Evolutionary conservation across 2,888 invertebrate species (phyloP), one percentile per base, ranked within the genome.

Genomic region (Epirrhoe tristata): DNA sequence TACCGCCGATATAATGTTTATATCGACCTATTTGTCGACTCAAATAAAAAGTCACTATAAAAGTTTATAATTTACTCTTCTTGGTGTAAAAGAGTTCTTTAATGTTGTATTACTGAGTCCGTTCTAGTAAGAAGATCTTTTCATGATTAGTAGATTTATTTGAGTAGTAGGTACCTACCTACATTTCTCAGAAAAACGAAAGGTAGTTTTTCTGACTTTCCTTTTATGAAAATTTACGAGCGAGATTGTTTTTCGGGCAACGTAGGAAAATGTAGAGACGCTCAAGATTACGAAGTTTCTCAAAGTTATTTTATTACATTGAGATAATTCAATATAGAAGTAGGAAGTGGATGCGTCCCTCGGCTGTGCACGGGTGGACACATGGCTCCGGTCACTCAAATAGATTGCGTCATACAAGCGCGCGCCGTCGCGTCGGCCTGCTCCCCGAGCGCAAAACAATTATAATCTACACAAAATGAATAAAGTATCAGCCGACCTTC

Each of bases 341-440:
- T 58, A 69, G 78, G 76, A 82, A 79, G 75, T 74, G 76, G 77
- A 70, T 74, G 76, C 71, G 77, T 75, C 74, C 74, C 77, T 77
- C 76, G 77, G 79, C 72, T 72, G 77, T 69, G 74, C 70, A 71
- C 74, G 76, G 76, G 73, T 69, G 75, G 79, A 81, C 89, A 85
- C 85, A 87, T 86, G 86, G 86, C 80, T 80, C 79, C 84, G 81
- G 84, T 89, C 90, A 91, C 91, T 92, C 88, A 88, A 83, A 88
- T 85, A 89, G 90, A 92, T 93, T 91, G 86, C 89, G 84, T 88
- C 87, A 91, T 88, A 89, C 84, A 83, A 84, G 86, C 86, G 60
- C 54, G 51, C 63, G 63, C 66, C 54, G 39, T 32, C 51, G 63
- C 62, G 50, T 53, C 62, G 31, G 39, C 39, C 79, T 74, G 77